phyloP scores from a whole-genome alignment of 1,140 invertebrate genomes.

The Penaeus japonicus region DNA sequence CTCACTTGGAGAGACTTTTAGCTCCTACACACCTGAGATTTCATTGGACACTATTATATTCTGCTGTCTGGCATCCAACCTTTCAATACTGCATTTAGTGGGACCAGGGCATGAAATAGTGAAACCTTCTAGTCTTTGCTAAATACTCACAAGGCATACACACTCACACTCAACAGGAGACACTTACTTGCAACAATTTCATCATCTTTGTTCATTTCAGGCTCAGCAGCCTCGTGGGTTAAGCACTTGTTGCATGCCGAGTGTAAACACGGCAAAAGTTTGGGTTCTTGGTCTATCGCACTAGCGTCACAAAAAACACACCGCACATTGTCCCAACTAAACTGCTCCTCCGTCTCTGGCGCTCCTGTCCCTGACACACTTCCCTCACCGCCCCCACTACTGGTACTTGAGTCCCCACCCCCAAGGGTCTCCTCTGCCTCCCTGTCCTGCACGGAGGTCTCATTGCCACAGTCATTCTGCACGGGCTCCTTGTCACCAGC shows the following conservation, averaged over 20 bases:
- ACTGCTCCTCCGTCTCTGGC: conserved; percentile 38
- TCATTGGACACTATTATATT: too few species aligned
- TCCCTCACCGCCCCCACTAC: conserved; percentile 53
- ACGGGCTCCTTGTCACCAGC: background rate
- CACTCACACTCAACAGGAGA: too few species aligned
- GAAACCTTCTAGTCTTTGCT: too few species aligned
- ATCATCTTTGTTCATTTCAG: conserved; percentile 67
- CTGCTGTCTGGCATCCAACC: too few species aligned
- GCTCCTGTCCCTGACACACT: conserved; percentile 51
- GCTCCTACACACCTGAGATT: too few species aligned
- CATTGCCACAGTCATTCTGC: conserved; percentile 2
- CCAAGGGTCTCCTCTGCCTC: conserved; percentile 15
- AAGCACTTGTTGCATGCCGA: conserved; percentile 81
- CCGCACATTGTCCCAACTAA: conserved; percentile 64
- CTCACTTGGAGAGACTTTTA: too few species aligned
- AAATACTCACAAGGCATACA: too few species aligned
- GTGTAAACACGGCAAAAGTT: conserved; percentile 85
- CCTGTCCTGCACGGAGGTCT: background rate
- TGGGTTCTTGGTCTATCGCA: conserved; percentile 72
- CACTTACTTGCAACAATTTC: conserved; percentile 59
- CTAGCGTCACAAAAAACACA: conserved; percentile 76
- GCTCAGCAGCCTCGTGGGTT: conserved; percentile 73
- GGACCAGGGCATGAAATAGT: too few species aligned
- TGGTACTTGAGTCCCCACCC: conserved; percentile 45
- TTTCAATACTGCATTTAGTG: too few species aligned